Conservation (phyloP, 2,113 vertebrate species). For the Xiphophorus hellerii region DNA sequence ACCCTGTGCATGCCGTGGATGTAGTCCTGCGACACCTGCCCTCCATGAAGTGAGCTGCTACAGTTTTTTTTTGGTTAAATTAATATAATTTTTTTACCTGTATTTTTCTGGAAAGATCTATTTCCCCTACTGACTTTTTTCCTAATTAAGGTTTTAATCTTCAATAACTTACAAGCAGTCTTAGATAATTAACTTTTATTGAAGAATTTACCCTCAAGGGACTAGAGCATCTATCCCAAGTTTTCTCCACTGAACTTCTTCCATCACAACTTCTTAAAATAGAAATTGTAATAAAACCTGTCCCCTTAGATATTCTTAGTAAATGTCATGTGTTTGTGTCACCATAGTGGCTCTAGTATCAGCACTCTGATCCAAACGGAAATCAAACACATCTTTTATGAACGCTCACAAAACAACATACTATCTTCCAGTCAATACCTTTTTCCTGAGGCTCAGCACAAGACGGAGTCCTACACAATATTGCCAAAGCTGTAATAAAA, state of each 20-base stretch:
- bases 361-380: slow-evolving; percentile 46
- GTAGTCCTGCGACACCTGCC: slow-evolving; percentile 98
- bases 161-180: neutral
- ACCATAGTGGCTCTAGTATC: slow-evolving; percentile 35
- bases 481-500: slow-evolving; percentile 55
- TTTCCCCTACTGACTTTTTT: neutral
- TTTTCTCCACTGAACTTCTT: neutral
- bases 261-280: neutral
- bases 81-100: neutral
- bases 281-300: neutral
- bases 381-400: slow-evolving; percentile 54
- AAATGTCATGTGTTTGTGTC: slow-evolving; percentile 39
- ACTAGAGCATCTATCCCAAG: neutral
- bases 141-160: neutral
- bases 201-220: neutral
- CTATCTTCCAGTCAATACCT: slow-evolving; percentile 36
- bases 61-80: neutral
- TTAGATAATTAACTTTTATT: neutral
- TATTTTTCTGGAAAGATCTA: neutral
- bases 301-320: slow-evolving; percentile 8
- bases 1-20: slow-evolving; percentile 97
- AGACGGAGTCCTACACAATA: slow-evolving; percentile 34
- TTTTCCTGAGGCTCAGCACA: slow-evolving; percentile 23
- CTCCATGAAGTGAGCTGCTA: slow-evolving; percentile 94
- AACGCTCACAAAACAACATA: neutral